phyloP scores from a whole-genome alignment of 1,140 invertebrate genomes.

The Orchestia grillus region DNA sequence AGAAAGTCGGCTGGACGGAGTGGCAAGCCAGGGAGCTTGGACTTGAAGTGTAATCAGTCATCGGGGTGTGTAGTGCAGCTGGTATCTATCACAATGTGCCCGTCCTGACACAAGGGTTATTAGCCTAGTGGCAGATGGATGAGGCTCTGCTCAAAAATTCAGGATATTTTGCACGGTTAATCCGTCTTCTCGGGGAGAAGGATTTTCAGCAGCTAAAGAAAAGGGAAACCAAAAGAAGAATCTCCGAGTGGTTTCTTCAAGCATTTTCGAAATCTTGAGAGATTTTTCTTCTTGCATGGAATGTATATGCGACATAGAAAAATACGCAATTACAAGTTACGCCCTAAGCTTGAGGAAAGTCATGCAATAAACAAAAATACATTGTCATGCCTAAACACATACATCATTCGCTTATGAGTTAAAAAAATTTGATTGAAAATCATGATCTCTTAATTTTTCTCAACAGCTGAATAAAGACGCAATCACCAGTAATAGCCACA shows the following conservation, averaged over 20 bases:
- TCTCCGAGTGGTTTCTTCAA: not conserved
- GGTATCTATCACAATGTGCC: conserved; percentile 29
- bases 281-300: not conserved
- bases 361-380: not conserved
- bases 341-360: not conserved
- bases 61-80: conserved; percentile 38
- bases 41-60: conserved; percentile 33
- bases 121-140: conserved; percentile 55
- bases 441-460: not conserved
- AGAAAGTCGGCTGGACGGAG: not conserved
- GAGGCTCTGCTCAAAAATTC: not conserved
- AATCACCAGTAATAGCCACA: too few species aligned
- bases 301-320: not conserved
- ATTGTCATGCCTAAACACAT: too few species aligned
- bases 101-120: not conserved
- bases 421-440: not conserved
- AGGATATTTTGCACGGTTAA: conserved; percentile 34
- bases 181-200: not conserved
- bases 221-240: not conserved
- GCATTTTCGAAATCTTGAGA: not conserved
- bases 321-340: not conserved
- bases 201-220: not conserved
- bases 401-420: not conserved
- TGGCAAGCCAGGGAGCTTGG: not conserved
- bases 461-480: not conserved